Percentiles rank a stretch among this genome's conserved stretches.
Conservation (phyloP, 2,113 vertebrate genomes). For the Coturnix japonica region DNA sequence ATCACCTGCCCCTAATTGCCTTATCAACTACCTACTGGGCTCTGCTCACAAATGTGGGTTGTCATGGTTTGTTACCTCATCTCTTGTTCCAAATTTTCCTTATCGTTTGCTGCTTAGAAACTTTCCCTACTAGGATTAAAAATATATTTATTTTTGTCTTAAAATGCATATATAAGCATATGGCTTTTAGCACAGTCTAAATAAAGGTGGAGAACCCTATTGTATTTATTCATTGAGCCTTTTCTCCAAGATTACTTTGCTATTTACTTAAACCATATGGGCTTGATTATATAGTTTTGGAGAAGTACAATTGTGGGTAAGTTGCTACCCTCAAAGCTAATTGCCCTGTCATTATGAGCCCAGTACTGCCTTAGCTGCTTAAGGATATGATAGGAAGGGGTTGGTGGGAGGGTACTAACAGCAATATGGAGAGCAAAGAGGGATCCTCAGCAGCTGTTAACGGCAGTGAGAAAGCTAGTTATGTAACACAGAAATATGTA, state of each 20-base stretch:
- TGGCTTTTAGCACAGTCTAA: not conserved
- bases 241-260: not conserved
- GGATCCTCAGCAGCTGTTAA: not conserved
- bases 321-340: not conserved
- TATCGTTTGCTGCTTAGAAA: not conserved
- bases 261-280: not conserved
- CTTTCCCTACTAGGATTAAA: not conserved
- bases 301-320: not conserved
- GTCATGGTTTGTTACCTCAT: conserved; percentile 1
- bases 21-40: not conserved
- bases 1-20: not conserved
- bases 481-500: not conserved
- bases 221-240: not conserved
- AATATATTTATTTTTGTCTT: not conserved
- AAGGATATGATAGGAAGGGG: not conserved
- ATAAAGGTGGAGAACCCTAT: not conserved
- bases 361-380: not conserved
- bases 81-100: not conserved
- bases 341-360: not conserved
- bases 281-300: not conserved
- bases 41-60: not conserved
- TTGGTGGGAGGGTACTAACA: not conserved
- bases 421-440: not conserved
- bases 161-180: not conserved
- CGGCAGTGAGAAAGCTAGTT: not conserved